phyloP scores from a whole-genome alignment of 2,888 invertebrate species.

The Agapostemon virescens region DNA sequence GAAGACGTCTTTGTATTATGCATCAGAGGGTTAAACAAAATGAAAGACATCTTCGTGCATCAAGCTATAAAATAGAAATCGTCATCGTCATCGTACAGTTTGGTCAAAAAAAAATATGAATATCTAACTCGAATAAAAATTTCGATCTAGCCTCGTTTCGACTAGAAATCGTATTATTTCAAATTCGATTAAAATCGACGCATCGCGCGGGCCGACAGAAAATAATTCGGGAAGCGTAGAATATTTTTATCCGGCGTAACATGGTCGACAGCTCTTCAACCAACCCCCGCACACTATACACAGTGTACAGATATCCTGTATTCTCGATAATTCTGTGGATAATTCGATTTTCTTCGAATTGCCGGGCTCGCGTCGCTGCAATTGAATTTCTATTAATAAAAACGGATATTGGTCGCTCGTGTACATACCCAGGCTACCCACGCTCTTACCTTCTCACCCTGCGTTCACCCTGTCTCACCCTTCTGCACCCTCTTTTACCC shows the following conservation, averaged over 20 bases:
- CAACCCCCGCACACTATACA: constrained; percentile 44
- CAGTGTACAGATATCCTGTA: constrained; percentile 59
- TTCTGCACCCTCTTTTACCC: constrained; percentile 33
- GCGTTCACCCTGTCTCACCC: neutral
- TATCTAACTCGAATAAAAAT: too few relatives aligned
- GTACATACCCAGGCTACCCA: constrained; percentile 28
- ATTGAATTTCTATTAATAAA: constrained; percentile 78
- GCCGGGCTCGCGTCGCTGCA: constrained; percentile 70
- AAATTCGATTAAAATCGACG: neutral
- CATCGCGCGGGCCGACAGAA: neutral
- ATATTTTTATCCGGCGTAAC: constrained; percentile 45
- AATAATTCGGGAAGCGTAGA: constrained; percentile 10
- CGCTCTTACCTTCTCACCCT: constrained; percentile 14
- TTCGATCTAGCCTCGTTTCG: too few relatives aligned
- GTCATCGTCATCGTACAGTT: too few relatives aligned
- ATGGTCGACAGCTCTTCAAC: constrained; percentile 36
- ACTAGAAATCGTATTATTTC: too few relatives aligned
- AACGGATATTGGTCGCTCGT: constrained; percentile 71
- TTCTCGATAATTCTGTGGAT: constrained; percentile 75
- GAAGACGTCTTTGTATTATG: too few relatives aligned
- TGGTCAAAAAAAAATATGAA: too few relatives aligned
- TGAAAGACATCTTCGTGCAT: too few relatives aligned
- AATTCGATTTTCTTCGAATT: constrained; percentile 76
- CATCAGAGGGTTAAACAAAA: too few relatives aligned
- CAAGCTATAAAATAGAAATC: too few relatives aligned